These are phyloP conservation scores for Gasteruption jaculator DNA, from an alignment of 2,888 invertebrate genomes.

Conservation along the genomic window DNA sequence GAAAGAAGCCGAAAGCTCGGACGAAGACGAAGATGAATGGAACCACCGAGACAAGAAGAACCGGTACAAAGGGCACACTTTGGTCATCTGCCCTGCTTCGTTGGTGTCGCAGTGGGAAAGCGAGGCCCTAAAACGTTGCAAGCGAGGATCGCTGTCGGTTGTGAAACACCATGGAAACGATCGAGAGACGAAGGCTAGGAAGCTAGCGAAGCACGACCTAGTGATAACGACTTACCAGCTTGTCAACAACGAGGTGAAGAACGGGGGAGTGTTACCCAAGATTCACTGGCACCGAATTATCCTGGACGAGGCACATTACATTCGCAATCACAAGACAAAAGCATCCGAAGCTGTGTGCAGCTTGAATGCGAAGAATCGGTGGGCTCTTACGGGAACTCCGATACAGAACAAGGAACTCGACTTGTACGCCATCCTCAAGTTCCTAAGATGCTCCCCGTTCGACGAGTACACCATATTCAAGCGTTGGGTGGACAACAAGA, in stretches of 20 bases:
- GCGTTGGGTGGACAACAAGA: constrained; percentile 85
- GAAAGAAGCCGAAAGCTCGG: constrained; percentile 38
- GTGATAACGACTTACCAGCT: constrained; percentile 89
- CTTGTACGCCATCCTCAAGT: constrained; percentile 75
- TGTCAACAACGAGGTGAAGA: constrained; percentile 59
- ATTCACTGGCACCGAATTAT: constrained; percentile 83
- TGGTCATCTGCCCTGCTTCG: constrained; percentile 92
- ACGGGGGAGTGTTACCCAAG: constrained; percentile 39
- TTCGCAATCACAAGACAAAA: constrained; percentile 81
- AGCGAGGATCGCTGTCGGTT: constrained; percentile 60
- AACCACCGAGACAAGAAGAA: constrained; percentile 30
- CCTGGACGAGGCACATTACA: constrained; percentile 90
- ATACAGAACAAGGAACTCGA: constrained; percentile 91
- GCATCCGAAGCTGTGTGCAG: constrained; percentile 69
- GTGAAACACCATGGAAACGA: constrained; percentile 75
- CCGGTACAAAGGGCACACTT: constrained; percentile 62
- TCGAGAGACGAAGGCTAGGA: constrained; percentile 56
- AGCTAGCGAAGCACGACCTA: constrained; percentile 69
- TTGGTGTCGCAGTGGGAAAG: constrained; percentile 86
- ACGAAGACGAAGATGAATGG: constrained; percentile 38
- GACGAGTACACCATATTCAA: constrained; percentile 88
- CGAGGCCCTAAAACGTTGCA: constrained; percentile 68
- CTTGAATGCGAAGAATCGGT: constrained; percentile 61
- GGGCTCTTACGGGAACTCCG: constrained; percentile 92
- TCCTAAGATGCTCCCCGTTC: constrained; percentile 82